Conservation (phyloP, 2,888 invertebrate species). For the Quadriops clusia region DNA sequence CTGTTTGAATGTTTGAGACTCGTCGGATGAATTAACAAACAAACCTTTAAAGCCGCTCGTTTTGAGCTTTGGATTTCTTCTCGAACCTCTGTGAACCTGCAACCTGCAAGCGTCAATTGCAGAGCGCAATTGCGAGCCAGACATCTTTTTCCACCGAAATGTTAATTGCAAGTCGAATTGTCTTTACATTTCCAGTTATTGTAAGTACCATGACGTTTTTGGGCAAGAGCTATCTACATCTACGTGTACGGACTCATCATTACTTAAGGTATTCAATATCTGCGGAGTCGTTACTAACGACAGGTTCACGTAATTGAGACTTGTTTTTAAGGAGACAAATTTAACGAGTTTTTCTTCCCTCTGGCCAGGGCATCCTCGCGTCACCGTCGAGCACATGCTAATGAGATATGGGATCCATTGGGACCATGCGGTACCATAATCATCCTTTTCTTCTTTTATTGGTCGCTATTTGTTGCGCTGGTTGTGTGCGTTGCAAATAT, state of each 20-base stretch:
- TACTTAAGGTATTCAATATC: no score
- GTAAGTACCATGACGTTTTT: slow-evolving; percentile 13
- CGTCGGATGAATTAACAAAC: no score
- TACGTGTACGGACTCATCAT: slow-evolving; percentile 12
- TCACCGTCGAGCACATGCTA: no score
- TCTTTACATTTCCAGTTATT: slow-evolving; percentile 12
- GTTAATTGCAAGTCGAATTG: slow-evolving; percentile 14
- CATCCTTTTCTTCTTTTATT: no score
- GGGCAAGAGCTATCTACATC: slow-evolving; percentile 10
- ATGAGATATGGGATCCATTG: no score
- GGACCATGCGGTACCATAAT: no score
- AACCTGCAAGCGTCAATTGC: slow-evolving; percentile 6
- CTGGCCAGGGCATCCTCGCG: no score
- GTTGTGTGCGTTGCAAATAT: no score
- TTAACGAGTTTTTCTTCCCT: slow-evolving; percentile 3
- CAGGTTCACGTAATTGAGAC: slow-evolving; percentile 6
- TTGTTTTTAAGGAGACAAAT: slow-evolving; percentile 9
- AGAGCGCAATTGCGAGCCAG: slow-evolving; percentile 14
- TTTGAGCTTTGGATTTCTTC: background rate
- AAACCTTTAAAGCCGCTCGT: no score
- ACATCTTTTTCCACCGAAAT: slow-evolving; percentile 17
- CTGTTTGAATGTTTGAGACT: no score
- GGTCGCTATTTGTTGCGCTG: no score
- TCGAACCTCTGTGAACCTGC: background rate
- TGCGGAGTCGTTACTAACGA: no score